These are phyloP conservation scores for Hemicentrotus pulcherrimus DNA, from an alignment of 35 echinoderm and acorn worm species.

Conservation along the genomic window DNA sequence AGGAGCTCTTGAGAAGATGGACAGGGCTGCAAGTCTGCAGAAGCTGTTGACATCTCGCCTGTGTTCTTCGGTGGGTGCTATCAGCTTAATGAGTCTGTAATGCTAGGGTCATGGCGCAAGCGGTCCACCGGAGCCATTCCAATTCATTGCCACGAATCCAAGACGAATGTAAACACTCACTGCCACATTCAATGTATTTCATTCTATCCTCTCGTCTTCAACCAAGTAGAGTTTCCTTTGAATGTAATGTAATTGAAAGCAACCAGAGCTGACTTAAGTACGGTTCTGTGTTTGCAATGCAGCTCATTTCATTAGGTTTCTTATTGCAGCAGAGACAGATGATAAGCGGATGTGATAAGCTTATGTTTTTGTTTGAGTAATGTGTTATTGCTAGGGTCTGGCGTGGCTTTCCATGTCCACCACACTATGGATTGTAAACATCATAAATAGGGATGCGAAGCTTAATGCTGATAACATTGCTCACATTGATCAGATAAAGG, in stretches of 20 bases:
- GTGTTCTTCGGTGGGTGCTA: not conserved
- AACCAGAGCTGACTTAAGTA: not conserved
- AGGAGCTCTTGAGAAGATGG: constrained; percentile 16
- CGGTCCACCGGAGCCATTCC: not conserved
- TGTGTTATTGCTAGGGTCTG: not conserved
- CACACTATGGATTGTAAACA: not conserved
- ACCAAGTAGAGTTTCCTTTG: not conserved
- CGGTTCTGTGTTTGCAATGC: not conserved
- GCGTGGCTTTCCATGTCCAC: not conserved
- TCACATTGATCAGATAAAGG: not conserved
- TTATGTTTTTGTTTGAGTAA: not conserved
- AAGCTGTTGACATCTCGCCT: constrained; percentile 28
- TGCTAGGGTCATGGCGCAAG: not conserved
- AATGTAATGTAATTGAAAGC: constrained; percentile 12
- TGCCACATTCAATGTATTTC: constrained; percentile 2
- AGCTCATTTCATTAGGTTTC: not conserved
- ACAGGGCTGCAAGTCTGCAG: not conserved
- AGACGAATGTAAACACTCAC: constrained; percentile 2
- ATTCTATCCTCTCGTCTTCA: not conserved
- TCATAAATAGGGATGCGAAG: not conserved
- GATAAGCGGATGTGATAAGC: not conserved
- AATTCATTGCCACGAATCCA: not conserved
- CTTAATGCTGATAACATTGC: not conserved
- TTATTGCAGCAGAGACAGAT: not conserved
- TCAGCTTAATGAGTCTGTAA: constrained; percentile 12